Evolutionary conservation across 37 sponge, comb jelly and placozoan species (phyloP).

Genomic region (Cladorhizidae sp.): DNA sequence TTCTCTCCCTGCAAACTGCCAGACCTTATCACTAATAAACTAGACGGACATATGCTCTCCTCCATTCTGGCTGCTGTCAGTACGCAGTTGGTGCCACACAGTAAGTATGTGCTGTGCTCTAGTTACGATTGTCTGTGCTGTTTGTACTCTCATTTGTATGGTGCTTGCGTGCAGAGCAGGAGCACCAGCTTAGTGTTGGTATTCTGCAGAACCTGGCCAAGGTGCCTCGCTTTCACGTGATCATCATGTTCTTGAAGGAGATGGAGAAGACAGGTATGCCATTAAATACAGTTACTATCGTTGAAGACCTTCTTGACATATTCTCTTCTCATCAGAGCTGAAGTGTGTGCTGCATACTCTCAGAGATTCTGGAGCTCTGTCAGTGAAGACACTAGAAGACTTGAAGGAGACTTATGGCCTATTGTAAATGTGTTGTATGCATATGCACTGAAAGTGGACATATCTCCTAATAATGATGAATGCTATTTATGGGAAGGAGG

Average conservation of each 20-base stretch:
- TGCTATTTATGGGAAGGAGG: no score
- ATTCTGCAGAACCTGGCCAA: conserved; percentile 43
- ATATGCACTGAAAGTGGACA: no score
- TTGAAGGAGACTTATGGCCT: not conserved
- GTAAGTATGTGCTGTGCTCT: conserved; percentile 12
- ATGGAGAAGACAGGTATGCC: conserved; percentile 28
- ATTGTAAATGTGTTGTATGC: no score
- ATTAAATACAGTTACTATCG: no score
- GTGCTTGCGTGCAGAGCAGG: not conserved
- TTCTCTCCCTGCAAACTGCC: conserved; percentile 53
- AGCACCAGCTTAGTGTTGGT: conserved; percentile 11
- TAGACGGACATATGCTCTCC: conserved; percentile 66
- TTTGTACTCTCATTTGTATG: not conserved
- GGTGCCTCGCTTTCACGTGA: conserved; percentile 49
- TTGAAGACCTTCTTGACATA: no score
- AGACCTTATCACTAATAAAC: conserved; percentile 63
- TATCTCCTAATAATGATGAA: no score
- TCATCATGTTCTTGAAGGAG: conserved; percentile 46
- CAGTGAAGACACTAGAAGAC: not conserved
- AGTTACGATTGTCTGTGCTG: not conserved
- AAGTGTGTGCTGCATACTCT: not conserved
- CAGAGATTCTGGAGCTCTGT: not conserved
- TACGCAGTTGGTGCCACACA: conserved; percentile 39
- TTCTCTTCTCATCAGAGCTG: not conserved
- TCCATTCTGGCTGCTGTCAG: conserved; percentile 45